Evolutionary conservation across 64 coral and sea anemone genomes (phyloP), one percentile per base, ranked within the genome.

Genomic region (Montipora capricornis): DNA sequence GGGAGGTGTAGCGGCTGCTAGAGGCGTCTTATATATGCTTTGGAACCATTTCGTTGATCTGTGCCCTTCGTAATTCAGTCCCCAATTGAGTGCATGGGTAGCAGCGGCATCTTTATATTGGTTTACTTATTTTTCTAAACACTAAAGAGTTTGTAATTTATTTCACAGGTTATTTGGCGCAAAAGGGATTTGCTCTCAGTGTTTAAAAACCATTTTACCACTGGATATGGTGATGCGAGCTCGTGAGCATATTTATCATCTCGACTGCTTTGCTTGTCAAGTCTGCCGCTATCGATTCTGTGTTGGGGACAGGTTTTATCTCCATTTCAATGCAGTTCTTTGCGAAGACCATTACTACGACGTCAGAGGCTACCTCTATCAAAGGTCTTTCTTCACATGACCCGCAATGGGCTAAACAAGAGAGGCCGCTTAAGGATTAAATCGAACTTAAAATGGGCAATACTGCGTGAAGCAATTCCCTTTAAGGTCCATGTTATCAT

Each of bases 211-310:
- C 15, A 97, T 97, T 29, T 92, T 93, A 11, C 93, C 95, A 46
- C 89, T 97, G 49, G 95, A 97, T 78, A 94, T 91, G 78, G 95
- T 97, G 19, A 97, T 97, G 95, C 83, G 95, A 19, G 95, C 95
- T 57, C 92, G 93, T 2, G 79, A 88, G 37, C 84, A 94, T 68
- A 93, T 97, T 2, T 97, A 91, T 94, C 95, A 97, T 52, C 84
- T 97, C 10, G 89, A 94, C 45, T 97, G 95, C 78, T 97, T 97
- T 9, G 92, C 95, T 6, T 97, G 95, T 66, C 95, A 94, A 80
- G 77, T 94, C 13, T 97, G 95, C 75, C 92, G 89, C 0, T 91
- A 97, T 46, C 76, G 95, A 24, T 97, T 97, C 52, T 97, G 95
- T 68, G 86, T 97, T 5, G 95, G 95, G 2, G 95, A 97, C 84